Base-by-base conservation (phyloP, 2,113 vertebrate species). In the Elachura formosa region DNA sequence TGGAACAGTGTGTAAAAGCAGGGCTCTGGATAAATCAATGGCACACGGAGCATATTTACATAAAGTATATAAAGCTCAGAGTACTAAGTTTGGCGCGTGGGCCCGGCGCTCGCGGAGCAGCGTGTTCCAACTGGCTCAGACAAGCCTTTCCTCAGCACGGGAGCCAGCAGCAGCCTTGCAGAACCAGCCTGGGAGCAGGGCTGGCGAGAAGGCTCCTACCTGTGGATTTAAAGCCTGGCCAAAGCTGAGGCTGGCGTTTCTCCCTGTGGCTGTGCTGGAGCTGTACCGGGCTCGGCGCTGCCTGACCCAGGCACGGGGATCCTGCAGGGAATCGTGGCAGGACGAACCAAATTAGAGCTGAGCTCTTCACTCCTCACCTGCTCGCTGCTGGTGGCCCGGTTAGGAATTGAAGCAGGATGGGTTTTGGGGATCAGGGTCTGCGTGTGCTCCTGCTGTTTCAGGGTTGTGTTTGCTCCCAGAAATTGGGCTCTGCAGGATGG, bases 41-140 rank as follows among this genome's bases (percentile, higher is more conserved):
- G 92, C 95, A 85, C 87, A 79, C 33, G 58, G 75, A 88, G 95
- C 82, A 4, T 79, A 94, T 95, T 96, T 93, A 72, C 96, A 94
- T 87, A 12, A 78, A 89, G 84, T 84, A 68, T 93, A 84, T 68
- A 89, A 91, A 96, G 96, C 18, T 46, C 69, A 22, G 92, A 87
- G 93, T 12, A 41, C 96, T 84, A 87, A 94, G 94, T 94, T 87
- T 96, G 61, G 95, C 94, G 94, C 78, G 20, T 22, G 68, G 82
- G 81, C 90, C 75, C 78, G 64, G 77, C 2, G 36, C 95, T 84
- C 40, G 45, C 81, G 5, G 26, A 72, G 67, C 13, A 4, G 61
- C 93, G 5, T 89, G 92, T 96, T 95, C 92, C 34, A 33, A 90
- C 94, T 34, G 84, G 95, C 75, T 87, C 78, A 52, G 90, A n/a